phyloP scores from a whole-genome alignment of 2,888 invertebrate species.

The Plagodis dolabraria region DNA sequence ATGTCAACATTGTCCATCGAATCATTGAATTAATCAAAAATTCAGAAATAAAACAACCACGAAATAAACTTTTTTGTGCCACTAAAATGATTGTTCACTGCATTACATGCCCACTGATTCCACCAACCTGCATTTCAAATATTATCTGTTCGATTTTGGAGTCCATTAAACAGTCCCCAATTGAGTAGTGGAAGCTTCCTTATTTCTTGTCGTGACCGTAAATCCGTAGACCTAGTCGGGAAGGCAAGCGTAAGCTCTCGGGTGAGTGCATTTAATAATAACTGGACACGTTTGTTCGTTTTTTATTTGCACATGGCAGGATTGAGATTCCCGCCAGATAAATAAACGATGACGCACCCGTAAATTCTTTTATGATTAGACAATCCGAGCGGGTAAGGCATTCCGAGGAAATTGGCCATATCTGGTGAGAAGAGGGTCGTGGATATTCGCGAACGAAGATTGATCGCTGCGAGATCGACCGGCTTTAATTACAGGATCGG shows the following conservation, averaged over 20 bases:
- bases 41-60: too few relatives aligned
- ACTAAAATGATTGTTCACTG: too few relatives aligned
- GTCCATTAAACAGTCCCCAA: constrained; percentile 18
- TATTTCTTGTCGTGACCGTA: constrained; percentile 37
- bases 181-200: constrained; percentile 33
- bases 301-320: constrained; percentile 43
- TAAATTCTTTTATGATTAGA: constrained; percentile 61
- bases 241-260: constrained; percentile 30
- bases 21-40: too few relatives aligned
- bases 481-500: constrained; percentile 49
- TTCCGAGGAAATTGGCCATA: constrained; percentile 47
- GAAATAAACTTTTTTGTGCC: too few relatives aligned
- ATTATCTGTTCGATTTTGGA: constrained; percentile 19
- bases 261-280: constrained; percentile 47
- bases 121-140: constrained; percentile 5
- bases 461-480: constrained; percentile 46
- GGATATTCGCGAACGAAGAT: constrained; percentile 45
- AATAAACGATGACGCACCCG: constrained; percentile 55
- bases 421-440: constrained; percentile 30
- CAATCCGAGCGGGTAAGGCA: constrained; percentile 44
- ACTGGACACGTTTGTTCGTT: constrained; percentile 28
- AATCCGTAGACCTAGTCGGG: constrained; percentile 41
- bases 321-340: constrained; percentile 50
- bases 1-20: too few relatives aligned
- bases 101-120: not conserved